Evolutionary conservation across 2,797 vertebrate genomes (phyloP), one percentile per base, ranked within the genome.

Genomic region (Typhlichthys eigenmanni): DNA sequence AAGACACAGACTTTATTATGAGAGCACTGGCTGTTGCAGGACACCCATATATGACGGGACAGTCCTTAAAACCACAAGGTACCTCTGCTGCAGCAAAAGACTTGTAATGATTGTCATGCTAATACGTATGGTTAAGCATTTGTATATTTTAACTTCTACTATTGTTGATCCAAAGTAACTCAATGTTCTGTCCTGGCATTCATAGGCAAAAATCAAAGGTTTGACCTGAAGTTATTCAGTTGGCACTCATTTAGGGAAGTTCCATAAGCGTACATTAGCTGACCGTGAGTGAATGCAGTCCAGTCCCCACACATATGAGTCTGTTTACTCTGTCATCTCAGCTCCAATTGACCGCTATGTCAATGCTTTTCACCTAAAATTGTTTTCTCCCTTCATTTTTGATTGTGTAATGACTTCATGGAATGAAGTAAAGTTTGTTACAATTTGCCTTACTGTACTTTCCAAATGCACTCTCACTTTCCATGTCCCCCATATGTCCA

Each of bases 221-320:
- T 62, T 73, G 60, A 66, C 7, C n/a, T 49, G 73, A 66, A 75
- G 74, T 83, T 63, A 71, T 53, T 78, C 66, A 66, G 56, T 75
- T 60, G 62, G 60, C 60, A 58, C 49, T 53, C n/a, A 64, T 80
- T 76, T 66, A 59, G 58, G 19, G 16, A 58, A 47, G 62, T 66
- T 84, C 55, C 60, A 72, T 85, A 71, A 38, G 54, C 34, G 51
- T 66, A 59, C 34, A 62, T 77, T 82, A 76, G 47, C 69, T 52
- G 55, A 47, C 75, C 56, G 19, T 79, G 78, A 87, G 83, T 79
- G 69, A 82, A 80, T 66, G 59, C 76, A 65, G 72, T 64, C 62
- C 62, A 76, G 78, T 87, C 63, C 81, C 68, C 81, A 80, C 83
- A 85, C 76, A 82, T 76, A 63, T 80, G 71, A 79, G 75, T 79